Evolutionary conservation across 2,888 invertebrate genomes (phyloP).

Genomic region (Euspilapteryx auroguttella): DNA sequence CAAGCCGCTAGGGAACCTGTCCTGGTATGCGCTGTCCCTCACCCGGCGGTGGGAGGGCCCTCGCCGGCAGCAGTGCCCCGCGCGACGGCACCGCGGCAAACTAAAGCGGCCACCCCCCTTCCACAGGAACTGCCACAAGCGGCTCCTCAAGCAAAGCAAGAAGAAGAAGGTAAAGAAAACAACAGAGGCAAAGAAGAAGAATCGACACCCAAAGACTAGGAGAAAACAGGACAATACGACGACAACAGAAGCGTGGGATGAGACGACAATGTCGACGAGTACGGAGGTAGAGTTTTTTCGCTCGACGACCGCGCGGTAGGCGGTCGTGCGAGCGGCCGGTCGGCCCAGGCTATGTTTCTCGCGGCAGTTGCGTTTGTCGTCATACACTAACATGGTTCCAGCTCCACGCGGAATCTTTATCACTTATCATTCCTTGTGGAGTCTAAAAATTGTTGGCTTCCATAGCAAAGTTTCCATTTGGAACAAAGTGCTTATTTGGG

Average conservation of each 20-base stretch:
- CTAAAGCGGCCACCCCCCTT: slow-evolving; percentile 41
- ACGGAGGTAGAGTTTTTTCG: slow-evolving; percentile 60
- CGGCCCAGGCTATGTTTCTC: slow-evolving; percentile 43
- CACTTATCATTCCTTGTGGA: slow-evolving; percentile 17
- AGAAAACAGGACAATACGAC: slow-evolving; percentile 51
- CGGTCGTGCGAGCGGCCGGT: slow-evolving; percentile 53
- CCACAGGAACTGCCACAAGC: slow-evolving; percentile 46
- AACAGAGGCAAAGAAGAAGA: slow-evolving; percentile 49
- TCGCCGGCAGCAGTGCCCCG: slow-evolving; percentile 31
- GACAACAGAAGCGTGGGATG: slow-evolving; percentile 48
- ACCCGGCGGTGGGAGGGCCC: slow-evolving; percentile 36
- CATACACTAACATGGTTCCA: slow-evolving; percentile 54
- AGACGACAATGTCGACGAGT: slow-evolving; percentile 55
- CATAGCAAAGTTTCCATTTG: no score
- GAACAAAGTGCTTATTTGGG: no score
- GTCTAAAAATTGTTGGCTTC: neutral
- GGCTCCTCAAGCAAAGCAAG: slow-evolving; percentile 46
- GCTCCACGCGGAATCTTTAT: slow-evolving; percentile 35
- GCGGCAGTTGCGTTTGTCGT: slow-evolving; percentile 54
- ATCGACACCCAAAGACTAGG: slow-evolving; percentile 57
- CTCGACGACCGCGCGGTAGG: slow-evolving; percentile 58
- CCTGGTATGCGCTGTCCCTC: slow-evolving; percentile 71
- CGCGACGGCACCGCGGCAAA: slow-evolving; percentile 41
- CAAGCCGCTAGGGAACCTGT: slow-evolving; percentile 71
- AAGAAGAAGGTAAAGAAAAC: slow-evolving; percentile 54